A percentile compares a stretch with the other conserved stretches of the same genome.
Evolutionary conservation across 2,113 vertebrate species (phyloP).

Genomic region (Garra rufa): DNA sequence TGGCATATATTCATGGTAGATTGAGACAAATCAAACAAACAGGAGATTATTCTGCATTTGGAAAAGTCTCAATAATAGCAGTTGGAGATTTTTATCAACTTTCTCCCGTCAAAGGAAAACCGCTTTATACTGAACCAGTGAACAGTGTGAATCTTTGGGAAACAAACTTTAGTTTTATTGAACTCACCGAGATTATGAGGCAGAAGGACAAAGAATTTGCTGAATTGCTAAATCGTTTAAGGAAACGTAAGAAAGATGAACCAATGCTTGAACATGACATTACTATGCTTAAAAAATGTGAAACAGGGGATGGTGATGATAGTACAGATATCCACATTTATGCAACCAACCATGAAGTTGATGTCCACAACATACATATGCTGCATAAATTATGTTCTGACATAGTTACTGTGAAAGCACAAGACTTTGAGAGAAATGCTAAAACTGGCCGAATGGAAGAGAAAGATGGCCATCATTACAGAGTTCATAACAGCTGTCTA

Average conservation of each 20-base stretch:
- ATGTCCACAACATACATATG: conserved; percentile 1
- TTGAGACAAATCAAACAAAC: conserved; percentile 43
- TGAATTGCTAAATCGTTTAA: conserved; percentile 34
- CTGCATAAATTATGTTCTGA: background rate
- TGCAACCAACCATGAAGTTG: conserved; percentile 17
- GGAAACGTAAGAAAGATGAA: background rate
- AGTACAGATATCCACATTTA: background rate
- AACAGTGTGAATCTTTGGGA: conserved; percentile 34
- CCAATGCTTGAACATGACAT: background rate
- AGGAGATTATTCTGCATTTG: conserved; percentile 16
- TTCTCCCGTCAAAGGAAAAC: conserved; percentile 32
- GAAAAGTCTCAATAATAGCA: conserved; percentile 33
- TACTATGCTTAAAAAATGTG: conserved; percentile 22
- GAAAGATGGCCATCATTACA: background rate
- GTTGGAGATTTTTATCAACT: conserved; percentile 51
- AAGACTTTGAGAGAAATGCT: conserved; percentile 36
- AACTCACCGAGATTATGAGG: conserved; percentile 42
- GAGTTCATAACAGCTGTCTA: too few species aligned
- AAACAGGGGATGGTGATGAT: conserved; percentile 42
- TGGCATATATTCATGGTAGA: conserved; percentile 51
- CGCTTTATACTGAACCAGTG: conserved; percentile 9
- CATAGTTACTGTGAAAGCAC: background rate
- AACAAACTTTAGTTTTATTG: conserved; percentile 24
- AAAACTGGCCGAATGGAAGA: conserved; percentile 7
- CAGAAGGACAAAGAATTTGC: conserved; percentile 41